Evolutionary conservation across 2,113 vertebrate species (phyloP).

Genomic region (Catharus fuscescens): DNA sequence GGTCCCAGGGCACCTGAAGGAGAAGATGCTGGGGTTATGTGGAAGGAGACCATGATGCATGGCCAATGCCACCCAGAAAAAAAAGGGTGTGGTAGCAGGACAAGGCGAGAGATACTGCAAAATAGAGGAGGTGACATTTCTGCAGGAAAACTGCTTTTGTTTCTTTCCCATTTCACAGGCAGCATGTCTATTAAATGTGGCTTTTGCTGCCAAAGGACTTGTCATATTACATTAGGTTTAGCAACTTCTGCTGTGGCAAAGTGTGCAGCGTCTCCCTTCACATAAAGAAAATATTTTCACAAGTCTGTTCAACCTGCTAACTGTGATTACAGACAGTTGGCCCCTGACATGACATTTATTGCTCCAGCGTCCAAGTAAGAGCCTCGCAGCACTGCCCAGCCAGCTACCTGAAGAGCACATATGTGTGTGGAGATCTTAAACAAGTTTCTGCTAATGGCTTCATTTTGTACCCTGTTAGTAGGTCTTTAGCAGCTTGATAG

Average conservation of each 20-base stretch:
- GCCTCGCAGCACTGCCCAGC: conserved; percentile 61
- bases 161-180: conserved; percentile 63
- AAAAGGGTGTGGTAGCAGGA: neutral
- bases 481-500: conserved; percentile 29
- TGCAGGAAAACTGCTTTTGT: conserved; percentile 30
- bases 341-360: conserved; percentile 72
- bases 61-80: neutral
- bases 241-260: conserved; percentile 75
- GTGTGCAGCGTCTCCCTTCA: conserved; percentile 72
- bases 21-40: neutral
- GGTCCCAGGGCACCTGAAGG: rapidly evolving
- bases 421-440: conserved; percentile 52
- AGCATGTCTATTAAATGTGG: conserved; percentile 69
- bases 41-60: rapidly evolving
- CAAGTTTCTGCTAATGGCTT: conserved; percentile 52
- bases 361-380: conserved; percentile 47
- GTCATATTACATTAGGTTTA: conserved; percentile 77
- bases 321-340: conserved; percentile 76
- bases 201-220: conserved; percentile 76
- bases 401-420: conserved; percentile 67
- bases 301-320: conserved; percentile 75
- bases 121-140: conserved; percentile 4
- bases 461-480: conserved; percentile 46
- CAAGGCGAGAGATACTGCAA: neutral
- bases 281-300: conserved; percentile 79